Conservation (phyloP, 92 coral and sea anemone genomes). For the Virgularia gustaviana region DNA sequence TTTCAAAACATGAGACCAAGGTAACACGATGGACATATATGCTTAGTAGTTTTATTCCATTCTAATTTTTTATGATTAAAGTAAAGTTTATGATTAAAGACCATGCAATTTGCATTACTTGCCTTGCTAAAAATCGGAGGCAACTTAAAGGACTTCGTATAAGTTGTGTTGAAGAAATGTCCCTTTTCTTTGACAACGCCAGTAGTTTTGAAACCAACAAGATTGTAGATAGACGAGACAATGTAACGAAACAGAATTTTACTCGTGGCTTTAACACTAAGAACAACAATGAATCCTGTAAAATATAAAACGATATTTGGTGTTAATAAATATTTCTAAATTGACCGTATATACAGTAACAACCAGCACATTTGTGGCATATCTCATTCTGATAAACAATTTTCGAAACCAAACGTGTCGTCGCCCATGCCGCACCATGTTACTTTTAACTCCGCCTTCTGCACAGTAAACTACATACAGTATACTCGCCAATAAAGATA, state of each 20-base stretch:
- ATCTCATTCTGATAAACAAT: too few species aligned
- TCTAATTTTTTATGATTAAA: background rate
- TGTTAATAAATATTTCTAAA: background rate
- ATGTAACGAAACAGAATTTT: constrained; percentile 63
- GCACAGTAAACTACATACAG: too few species aligned
- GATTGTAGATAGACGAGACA: constrained; percentile 61
- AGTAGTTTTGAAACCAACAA: constrained; percentile 69
- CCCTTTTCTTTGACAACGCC: constrained; percentile 51
- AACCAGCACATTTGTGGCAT: too few species aligned
- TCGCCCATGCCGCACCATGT: too few species aligned
- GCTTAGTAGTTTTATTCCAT: background rate
- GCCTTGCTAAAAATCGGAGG: constrained; percentile 79
- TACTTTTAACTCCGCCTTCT: too few species aligned
- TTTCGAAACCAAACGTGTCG: too few species aligned
- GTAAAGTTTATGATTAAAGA: background rate
- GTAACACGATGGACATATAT: background rate
- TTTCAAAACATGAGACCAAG: background rate
- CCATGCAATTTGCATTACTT: constrained; percentile 7
- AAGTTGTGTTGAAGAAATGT: constrained; percentile 58
- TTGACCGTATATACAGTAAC: too few species aligned
- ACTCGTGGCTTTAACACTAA: constrained; percentile 63
- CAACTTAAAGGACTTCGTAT: constrained; percentile 75
- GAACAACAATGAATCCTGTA: constrained; percentile 67
- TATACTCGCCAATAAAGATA: too few species aligned
- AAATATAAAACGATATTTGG: background rate